Conservation (phyloP, 1,140 invertebrate species). For the Euglossa dilemma region DNA sequence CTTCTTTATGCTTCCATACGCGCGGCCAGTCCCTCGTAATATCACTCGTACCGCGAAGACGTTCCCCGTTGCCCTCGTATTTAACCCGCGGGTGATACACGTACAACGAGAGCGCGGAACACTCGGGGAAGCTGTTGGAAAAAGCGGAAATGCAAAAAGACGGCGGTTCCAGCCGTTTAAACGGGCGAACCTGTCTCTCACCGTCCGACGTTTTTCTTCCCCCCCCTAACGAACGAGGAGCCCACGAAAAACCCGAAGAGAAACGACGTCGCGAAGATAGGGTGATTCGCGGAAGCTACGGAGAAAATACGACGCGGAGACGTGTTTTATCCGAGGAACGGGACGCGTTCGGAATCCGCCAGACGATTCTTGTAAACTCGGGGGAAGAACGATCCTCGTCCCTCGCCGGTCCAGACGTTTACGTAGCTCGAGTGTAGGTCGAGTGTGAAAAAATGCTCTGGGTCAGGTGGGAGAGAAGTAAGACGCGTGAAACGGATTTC, state of each 20-base stretch:
- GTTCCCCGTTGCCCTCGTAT: too few species aligned
- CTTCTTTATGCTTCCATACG: constrained; percentile 4
- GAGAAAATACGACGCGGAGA: background rate
- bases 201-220: too few species aligned
- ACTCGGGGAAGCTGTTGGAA: too few species aligned
- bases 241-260: background rate
- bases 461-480: background rate
- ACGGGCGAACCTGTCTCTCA: too few species aligned
- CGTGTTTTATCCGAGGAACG: background rate
- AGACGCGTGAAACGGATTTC: background rate
- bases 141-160: too few species aligned
- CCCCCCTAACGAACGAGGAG: too few species aligned
- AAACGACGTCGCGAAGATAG: background rate
- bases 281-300: background rate
- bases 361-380: background rate
- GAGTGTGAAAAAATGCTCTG: background rate
- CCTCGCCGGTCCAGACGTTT: too few species aligned
- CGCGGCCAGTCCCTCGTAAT: background rate
- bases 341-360: background rate
- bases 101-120: too few species aligned
- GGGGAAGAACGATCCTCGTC: background rate
- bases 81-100: too few species aligned
- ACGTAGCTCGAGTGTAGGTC: background rate
- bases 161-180: too few species aligned
- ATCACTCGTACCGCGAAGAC: too few species aligned